phyloP scores from a whole-genome alignment of 2,113 vertebrate species.

The Myanophis thanlyinensis region DNA sequence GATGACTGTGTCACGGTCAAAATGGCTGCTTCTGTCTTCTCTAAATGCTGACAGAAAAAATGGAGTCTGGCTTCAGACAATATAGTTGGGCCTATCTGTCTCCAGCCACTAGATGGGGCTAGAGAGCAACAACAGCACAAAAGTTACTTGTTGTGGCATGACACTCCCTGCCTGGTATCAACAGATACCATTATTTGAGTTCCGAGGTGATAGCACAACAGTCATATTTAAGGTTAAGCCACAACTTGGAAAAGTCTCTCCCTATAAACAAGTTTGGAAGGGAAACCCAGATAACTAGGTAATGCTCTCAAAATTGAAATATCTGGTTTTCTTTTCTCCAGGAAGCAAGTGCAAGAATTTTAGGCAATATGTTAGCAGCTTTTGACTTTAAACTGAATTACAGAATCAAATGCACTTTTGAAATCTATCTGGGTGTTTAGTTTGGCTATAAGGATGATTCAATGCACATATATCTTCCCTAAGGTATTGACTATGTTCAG shows the following conservation, averaged over 20 bases:
- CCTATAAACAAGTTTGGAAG: background rate
- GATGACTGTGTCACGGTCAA: too few relatives aligned
- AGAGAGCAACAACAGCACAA: too few relatives aligned
- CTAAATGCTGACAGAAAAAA: too few relatives aligned
- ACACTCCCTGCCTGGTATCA: too few relatives aligned
- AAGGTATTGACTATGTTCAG: background rate
- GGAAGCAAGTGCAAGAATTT: background rate
- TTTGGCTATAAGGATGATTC: background rate
- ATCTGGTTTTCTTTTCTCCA: background rate
- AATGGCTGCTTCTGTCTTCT: too few relatives aligned
- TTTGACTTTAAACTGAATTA: background rate
- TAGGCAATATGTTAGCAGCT: background rate
- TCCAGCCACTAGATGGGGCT: too few relatives aligned
- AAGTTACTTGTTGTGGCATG: too few relatives aligned
- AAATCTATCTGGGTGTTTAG: background rate
- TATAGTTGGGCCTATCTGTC: too few relatives aligned
- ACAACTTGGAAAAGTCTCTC: background rate
- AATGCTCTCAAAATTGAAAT: background rate
- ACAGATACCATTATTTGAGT: too few relatives aligned
- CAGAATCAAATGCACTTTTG: background rate
- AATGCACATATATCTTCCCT: background rate
- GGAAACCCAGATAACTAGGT: too few relatives aligned
- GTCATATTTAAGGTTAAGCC: background rate
- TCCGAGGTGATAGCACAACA: too few relatives aligned
- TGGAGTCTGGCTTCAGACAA: too few relatives aligned